Conservation (phyloP, 2,888 invertebrate genomes). For the Agrochola lota region DNA sequence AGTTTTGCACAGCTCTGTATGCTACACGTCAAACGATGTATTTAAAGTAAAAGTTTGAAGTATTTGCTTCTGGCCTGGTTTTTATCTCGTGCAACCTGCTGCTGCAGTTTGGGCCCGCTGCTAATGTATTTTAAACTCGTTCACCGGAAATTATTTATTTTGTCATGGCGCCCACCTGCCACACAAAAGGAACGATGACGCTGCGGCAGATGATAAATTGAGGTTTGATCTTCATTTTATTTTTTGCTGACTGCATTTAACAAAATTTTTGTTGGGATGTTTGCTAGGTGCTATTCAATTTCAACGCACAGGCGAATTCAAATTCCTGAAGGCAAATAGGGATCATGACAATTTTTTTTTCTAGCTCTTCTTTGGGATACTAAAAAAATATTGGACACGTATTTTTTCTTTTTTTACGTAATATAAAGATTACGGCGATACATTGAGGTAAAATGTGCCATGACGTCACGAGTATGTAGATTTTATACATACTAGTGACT, state of each 20-base stretch:
- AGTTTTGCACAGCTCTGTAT: constrained; percentile 24
- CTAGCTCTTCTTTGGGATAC: no score
- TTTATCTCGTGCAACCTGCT: constrained; percentile 51
- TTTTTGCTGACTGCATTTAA: constrained; percentile 23
- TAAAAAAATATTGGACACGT: no score
- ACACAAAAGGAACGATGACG: constrained; percentile 67
- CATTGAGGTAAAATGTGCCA: no score
- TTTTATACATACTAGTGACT: no score
- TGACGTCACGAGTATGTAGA: no score
- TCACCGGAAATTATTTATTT: constrained; percentile 80
- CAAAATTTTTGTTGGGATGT: constrained; percentile 10
- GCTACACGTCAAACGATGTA: constrained; percentile 13
- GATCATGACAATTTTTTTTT: no score
- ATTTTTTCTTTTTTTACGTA: no score
- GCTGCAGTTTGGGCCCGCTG: constrained; percentile 63
- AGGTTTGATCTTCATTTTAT: constrained; percentile 28
- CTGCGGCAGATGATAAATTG: constrained; percentile 53
- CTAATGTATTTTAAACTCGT: constrained; percentile 74
- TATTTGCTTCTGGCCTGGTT: constrained; percentile 33
- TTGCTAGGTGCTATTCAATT: constrained; percentile 32
- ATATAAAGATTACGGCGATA: no score
- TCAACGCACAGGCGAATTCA: not conserved
- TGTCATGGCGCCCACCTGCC: constrained; percentile 77
- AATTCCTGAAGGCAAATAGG: not conserved
- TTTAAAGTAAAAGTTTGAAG: constrained; percentile 31